These are phyloP conservation scores for Camponotus fellah DNA, from an alignment of 2,888 invertebrate genomes.

Conservation along the genomic window DNA sequence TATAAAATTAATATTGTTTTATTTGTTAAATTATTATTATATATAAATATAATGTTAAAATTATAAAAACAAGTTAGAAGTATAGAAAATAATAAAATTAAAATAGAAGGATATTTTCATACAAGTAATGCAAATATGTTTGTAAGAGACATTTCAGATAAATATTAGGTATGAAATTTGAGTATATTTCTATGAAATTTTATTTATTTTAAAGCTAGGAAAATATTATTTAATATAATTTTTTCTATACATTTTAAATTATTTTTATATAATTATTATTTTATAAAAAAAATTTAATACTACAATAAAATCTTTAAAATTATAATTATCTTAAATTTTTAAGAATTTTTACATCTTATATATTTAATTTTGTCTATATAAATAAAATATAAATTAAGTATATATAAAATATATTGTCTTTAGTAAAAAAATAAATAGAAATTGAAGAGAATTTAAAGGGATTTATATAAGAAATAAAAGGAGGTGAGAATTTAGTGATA, in stretches of 20 bases:
- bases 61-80: background rate
- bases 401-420: background rate
- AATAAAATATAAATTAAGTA: background rate
- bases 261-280: background rate
- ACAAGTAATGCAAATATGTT: background rate
- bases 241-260: too few species aligned
- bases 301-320: background rate
- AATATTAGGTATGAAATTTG: too few species aligned
- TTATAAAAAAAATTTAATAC: background rate
- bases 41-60: background rate
- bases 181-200: background rate
- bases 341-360: too few species aligned
- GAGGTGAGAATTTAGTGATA: background rate
- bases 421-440: background rate
- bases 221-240: too few species aligned
- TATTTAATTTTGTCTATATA: background rate
- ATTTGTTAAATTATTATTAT: background rate
- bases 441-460: too few species aligned
- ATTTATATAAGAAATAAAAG: background rate
- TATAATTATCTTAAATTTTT: background rate
- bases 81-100: constrained; percentile 12
- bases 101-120: background rate
- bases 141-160: background rate
- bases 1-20: background rate
- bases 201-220: background rate